A percentile compares a stretch with the other conserved stretches of the same genome.
phyloP scores from a whole-genome alignment of 2,113 vertebrate species.

The Cheilinus undulatus region DNA sequence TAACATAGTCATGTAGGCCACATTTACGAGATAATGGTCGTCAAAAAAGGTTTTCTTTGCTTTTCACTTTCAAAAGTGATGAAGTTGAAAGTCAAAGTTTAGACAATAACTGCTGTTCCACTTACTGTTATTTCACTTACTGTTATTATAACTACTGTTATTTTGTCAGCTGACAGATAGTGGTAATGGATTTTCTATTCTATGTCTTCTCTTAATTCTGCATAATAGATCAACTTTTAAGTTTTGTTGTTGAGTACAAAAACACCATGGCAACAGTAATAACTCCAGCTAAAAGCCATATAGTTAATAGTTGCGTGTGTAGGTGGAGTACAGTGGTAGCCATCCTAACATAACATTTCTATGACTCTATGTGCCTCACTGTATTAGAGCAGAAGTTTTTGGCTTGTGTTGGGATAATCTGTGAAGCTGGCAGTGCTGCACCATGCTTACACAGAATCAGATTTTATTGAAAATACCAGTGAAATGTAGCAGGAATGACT shows the following conservation, averaged over 20 bases:
- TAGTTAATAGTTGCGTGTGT: not conserved
- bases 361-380: conserved; percentile 2
- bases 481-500: conserved; percentile 43
- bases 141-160: not conserved
- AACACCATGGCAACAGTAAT: conserved; percentile 14
- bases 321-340: conserved; percentile 35
- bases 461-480: conserved; percentile 10
- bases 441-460: conserved; percentile 21
- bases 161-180: not conserved
- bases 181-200: not conserved
- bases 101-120: no score
- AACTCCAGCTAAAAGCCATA: not conserved
- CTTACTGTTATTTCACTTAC: no score
- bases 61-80: no score
- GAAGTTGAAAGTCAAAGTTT: no score
- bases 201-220: not conserved
- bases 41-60: no score
- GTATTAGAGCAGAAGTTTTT: conserved; percentile 4
- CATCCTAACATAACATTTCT: conserved; percentile 36
- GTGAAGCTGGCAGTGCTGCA: conserved; percentile 17
- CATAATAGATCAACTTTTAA: conserved; percentile 4
- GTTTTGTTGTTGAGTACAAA: conserved; percentile 2
- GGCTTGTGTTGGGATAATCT: conserved; percentile 28
- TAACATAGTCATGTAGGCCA: no score
- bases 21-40: no score